Percentiles rank a stretch among this genome's conserved stretches.
Evolutionary conservation across 2,797 vertebrate genomes (phyloP).

Genomic region (Centroberyx gerrardi): DNA sequence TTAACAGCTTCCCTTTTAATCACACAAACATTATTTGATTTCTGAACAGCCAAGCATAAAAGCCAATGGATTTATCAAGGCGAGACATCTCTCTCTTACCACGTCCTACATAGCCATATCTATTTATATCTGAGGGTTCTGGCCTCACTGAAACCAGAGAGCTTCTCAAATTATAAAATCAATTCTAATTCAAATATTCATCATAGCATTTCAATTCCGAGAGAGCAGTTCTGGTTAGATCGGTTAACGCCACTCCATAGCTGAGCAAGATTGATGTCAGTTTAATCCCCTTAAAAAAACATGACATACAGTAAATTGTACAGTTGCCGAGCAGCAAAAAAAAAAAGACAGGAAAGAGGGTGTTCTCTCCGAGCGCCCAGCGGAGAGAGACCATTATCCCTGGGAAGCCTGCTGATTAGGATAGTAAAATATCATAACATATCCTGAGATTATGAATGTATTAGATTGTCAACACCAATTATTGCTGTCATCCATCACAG

Average conservation of each 20-base stretch:
- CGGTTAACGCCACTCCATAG: conserved; percentile 68
- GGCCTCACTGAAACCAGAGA: conserved; percentile 84
- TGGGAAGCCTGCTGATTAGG: conserved; percentile 51
- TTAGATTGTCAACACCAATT: conserved; percentile 59
- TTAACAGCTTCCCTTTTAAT: conserved; percentile 59
- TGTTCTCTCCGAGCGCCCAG: conserved; percentile 22
- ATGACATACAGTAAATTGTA: conserved; percentile 73
- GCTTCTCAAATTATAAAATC: conserved; percentile 86
- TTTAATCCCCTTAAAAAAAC: conserved; percentile 71
- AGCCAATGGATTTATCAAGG: conserved; percentile 62
- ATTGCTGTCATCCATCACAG: conserved; percentile 44
- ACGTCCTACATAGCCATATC: conserved; percentile 70
- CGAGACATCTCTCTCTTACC: conserved; percentile 55
- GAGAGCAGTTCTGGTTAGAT: conserved; percentile 76
- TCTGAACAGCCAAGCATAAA: conserved; percentile 55
- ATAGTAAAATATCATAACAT: conserved; percentile 48
- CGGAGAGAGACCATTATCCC: conserved; percentile 36
- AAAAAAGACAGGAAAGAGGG: not conserved
- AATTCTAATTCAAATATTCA: conserved; percentile 88
- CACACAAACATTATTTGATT: conserved; percentile 68
- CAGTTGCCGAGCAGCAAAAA: conserved; percentile 37
- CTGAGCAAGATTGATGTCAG: conserved; percentile 76
- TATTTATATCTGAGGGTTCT: conserved; percentile 83
- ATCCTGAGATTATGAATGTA: conserved; percentile 30
- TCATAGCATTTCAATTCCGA: conserved; percentile 84